Evolutionary conservation across 2,888 invertebrate genomes (phyloP).

Genomic region (Heliconius hortense): DNA sequence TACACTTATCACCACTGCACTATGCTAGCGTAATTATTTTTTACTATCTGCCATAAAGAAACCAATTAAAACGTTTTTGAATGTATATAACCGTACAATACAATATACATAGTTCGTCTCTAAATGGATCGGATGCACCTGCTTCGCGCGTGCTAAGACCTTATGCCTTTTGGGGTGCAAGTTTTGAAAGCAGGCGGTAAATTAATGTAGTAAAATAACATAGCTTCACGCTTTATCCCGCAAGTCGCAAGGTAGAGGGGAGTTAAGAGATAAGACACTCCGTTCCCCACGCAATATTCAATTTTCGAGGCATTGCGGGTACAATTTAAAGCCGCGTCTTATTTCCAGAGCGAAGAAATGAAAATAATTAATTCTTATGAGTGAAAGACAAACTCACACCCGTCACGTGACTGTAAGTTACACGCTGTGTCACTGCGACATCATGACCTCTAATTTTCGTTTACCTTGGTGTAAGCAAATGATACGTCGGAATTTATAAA

Average conservation of each 20-base stretch:
- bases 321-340: too few species aligned
- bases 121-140: slow-evolving; percentile 49
- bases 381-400: too few species aligned
- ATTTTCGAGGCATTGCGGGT: too few species aligned
- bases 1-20: background rate
- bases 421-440: too few species aligned
- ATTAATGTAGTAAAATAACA: background rate
- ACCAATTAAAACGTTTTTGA: slow-evolving; percentile 16
- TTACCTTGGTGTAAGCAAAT: too few species aligned
- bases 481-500: too few species aligned
- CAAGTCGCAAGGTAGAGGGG: background rate
- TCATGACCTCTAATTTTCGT: too few species aligned
- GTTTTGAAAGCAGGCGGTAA: background rate
- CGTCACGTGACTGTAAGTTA: too few species aligned
- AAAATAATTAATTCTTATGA: too few species aligned
- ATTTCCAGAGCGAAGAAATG: too few species aligned
- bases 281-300: background rate
- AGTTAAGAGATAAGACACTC: background rate
- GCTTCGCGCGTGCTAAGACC: slow-evolving; percentile 46
- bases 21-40: background rate
- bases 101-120: slow-evolving; percentile 9
- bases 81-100: slow-evolving; percentile 7
- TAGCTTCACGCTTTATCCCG: background rate
- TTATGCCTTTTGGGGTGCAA: slow-evolving; percentile 30
- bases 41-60: background rate